Base-by-base conservation (phyloP, 2,888 invertebrate genomes). In the Tenthredo amoena region DNA sequence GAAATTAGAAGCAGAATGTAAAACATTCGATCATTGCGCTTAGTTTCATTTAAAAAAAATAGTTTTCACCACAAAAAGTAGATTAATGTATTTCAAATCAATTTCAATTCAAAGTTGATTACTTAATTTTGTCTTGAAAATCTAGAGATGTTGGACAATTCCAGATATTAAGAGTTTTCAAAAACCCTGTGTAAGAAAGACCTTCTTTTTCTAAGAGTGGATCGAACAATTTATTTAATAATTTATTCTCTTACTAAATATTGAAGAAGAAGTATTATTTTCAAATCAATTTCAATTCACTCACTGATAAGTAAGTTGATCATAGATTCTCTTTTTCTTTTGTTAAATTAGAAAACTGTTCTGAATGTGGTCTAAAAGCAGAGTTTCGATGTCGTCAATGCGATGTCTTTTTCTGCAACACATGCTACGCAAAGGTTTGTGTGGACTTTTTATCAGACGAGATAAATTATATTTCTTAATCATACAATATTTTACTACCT, bases 361-460 rank as follows among this genome's bases (percentile, higher is more conserved):
- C 86, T 43, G 91, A 92, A 87, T 93, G 93, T 86, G 89, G 87
- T 5, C 85, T 86, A 21, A 85, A 84, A 15, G 92, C 92, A 7
- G 86, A 85, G 2, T 86, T 89, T 58, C 86, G 88, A 12, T 93
- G 93, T 83, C 86, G 86, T 3, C 89, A 92, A 31, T 93, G 93
- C 62, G 65, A 86, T 15, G 89, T 86, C 10, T 85, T 90, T 1
- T 91, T 89, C 58, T 94, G 93, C 85, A 68, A 71, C 1, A 3
- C n/a, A 1, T 94, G 93, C 85, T 92, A 88, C 85, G 71, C 87
- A 2, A 90, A 91, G 91, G 94, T 94, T 89, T 86, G 87, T 72
- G n/a, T 18, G 50, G 34, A 72, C 68, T 77, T 77, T 55, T 9
- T 2, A 10, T 31, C 47, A 10, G 65, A 82, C 26, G 21, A 43